Base-by-base conservation (phyloP, 2,797 vertebrate species). In the Diceros bicornis region DNA sequence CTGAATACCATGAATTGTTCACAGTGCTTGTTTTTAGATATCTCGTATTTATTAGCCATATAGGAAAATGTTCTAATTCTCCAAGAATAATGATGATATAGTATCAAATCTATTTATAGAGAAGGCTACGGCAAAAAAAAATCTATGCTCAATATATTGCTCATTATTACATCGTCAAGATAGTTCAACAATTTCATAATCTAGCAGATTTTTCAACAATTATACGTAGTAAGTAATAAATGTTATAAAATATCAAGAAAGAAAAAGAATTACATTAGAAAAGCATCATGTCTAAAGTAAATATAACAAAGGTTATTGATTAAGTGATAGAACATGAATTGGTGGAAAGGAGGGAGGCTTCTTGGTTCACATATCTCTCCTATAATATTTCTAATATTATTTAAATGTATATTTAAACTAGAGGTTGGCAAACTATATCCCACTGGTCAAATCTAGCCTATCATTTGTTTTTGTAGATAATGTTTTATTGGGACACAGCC, bases 61-160 rank as follows among this genome's bases (percentile, higher is more conserved):
- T 47, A 78, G 8, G n/a, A 89, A 92, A 90, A 72, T n/a, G 21
- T 79, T 84, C 7, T 92, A 55, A 64, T 62, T 95, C 37, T 86
- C 37, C 50, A 82, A 85, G 25, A 96, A 78, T 32, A 82, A 74
- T 61, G 32, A 72, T 89, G 25, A 75, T 85, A 55, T 52, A 57
- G 17, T 85, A 29, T 79, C 34, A 90, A 82, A 92, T 92, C 10
- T 52, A 68, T 77, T 62, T 37, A 55, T 25, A 59, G 25, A 44
- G 41, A 94, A 66, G 21, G 1, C n/a, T 37, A 34, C 34, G 17
- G 16, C 21, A 79, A 74, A 50, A 59, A 61, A 74, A 88, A 47
- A 77, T 17, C 10, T 29, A 41, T 27, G 68, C 6, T 7, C 16
- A 50, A 0, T 77, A 44, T 81, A 21, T 89, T 75, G 8, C 23